phyloP scores from a whole-genome alignment of 2,113 vertebrate genomes.

The Bucco capensis region DNA sequence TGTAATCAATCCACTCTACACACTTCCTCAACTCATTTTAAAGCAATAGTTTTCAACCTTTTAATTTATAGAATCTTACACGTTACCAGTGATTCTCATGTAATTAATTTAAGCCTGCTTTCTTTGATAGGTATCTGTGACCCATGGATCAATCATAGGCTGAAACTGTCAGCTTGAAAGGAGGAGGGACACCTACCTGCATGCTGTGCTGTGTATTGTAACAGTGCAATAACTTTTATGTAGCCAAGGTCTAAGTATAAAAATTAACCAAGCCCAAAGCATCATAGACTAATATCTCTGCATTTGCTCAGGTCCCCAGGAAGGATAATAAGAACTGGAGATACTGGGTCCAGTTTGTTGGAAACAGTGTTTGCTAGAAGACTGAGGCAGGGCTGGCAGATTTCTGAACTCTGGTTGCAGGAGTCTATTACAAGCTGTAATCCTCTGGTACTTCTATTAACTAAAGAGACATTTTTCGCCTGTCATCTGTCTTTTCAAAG shows the following conservation, averaged over 20 bases:
- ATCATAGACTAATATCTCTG: neutral
- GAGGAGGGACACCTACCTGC: neutral
- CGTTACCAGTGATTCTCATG: neutral
- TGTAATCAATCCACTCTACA: neutral
- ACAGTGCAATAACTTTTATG: neutral
- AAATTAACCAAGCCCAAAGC: neutral
- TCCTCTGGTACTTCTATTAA: neutral
- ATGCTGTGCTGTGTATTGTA: neutral
- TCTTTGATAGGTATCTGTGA: neutral
- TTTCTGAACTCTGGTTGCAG: neutral
- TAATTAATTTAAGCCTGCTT: neutral
- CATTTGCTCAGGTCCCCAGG: neutral
- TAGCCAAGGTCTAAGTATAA: neutral
- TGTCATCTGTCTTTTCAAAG: neutral
- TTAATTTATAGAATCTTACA: neutral
- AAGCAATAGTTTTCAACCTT: neutral
- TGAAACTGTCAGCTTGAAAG: neutral
- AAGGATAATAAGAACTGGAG: neutral
- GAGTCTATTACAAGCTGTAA: neutral
- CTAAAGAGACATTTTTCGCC: neutral
- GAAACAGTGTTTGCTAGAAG: neutral
- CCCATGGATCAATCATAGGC: neutral
- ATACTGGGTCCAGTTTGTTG: neutral
- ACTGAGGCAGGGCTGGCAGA: neutral
- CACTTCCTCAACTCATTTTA: neutral